Evolutionary conservation across 2,797 vertebrate species (phyloP).

Genomic region (Schizopygopsis malacanthus): DNA sequence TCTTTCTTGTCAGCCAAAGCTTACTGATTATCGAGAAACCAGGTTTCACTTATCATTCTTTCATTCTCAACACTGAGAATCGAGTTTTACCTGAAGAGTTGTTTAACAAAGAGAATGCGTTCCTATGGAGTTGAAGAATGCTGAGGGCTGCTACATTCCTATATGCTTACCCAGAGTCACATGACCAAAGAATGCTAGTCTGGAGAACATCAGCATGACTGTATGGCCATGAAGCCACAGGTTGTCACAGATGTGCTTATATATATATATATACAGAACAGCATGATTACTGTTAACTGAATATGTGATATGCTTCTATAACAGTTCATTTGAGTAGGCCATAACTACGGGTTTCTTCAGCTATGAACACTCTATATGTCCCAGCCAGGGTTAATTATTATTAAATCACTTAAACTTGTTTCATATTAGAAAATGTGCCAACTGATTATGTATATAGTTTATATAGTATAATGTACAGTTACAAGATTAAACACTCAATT

Average conservation of each 20-base stretch:
- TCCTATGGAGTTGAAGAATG: constrained; percentile 2
- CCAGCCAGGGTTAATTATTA: not conserved
- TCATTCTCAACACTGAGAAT: not conserved
- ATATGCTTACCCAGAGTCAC: not conserved
- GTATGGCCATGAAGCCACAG: not conserved
- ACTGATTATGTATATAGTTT: not conserved
- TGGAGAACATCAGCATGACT: not conserved
- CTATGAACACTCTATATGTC: not conserved
- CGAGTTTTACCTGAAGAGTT: constrained; percentile 7
- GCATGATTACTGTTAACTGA: not conserved
- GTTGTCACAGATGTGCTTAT: not conserved
- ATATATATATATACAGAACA: too few relatives aligned
- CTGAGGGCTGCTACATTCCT: not conserved
- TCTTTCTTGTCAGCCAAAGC: not conserved
- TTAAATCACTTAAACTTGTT: not conserved
- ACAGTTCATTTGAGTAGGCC: not conserved
- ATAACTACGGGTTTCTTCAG: not conserved
- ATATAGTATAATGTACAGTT: too few relatives aligned
- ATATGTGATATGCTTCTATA: not conserved
- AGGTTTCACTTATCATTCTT: not conserved
- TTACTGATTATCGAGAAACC: not conserved
- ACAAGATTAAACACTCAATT: too few relatives aligned
- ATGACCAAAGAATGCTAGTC: not conserved
- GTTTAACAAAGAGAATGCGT: not conserved
- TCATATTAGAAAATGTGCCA: not conserved